These are phyloP conservation scores for Troides oblongomaculatus DNA, from an alignment of 2,888 invertebrate genomes.

Conservation along the genomic window DNA sequence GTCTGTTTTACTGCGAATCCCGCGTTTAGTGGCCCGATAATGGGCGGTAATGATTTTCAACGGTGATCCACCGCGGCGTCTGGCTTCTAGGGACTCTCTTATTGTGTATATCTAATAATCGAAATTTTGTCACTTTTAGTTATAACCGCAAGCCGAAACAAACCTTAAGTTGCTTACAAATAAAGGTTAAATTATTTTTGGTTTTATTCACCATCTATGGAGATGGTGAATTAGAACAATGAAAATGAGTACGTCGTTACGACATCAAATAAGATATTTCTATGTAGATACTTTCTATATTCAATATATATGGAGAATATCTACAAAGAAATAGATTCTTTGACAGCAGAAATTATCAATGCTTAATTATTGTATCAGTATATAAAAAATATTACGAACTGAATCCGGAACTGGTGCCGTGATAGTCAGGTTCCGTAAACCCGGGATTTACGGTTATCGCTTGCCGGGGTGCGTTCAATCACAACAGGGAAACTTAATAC, in stretches of 20 bases:
- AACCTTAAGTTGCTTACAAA: too few species aligned
- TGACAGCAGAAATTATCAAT: too few species aligned
- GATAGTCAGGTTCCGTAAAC: slow-evolving; percentile 48
- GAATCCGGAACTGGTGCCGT: slow-evolving; percentile 21
- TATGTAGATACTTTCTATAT: too few species aligned
- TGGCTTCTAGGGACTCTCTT: slow-evolving; percentile 33
- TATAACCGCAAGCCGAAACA: too few species aligned
- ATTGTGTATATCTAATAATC: slow-evolving; percentile 29
- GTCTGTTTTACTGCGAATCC: slow-evolving; percentile 77
- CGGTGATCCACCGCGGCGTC: slow-evolving; percentile 46
- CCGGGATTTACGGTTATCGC: slow-evolving; percentile 79
- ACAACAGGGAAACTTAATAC: slow-evolving; percentile 71
- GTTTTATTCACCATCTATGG: too few species aligned
- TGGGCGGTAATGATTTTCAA: slow-evolving; percentile 65
- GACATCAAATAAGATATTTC: too few species aligned
- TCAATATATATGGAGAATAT: too few species aligned
- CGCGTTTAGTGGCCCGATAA: slow-evolving; percentile 67
- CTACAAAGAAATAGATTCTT: neutral
- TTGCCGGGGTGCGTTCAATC: slow-evolving; percentile 75
- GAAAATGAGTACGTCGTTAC: too few species aligned
- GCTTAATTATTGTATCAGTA: too few species aligned
- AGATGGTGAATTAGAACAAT: too few species aligned
- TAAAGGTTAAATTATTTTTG: too few species aligned
- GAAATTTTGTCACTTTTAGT: neutral
- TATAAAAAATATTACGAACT: neutral